Evolutionary conservation across 2,888 invertebrate species (phyloP).

Genomic region (Cosmia pyralina): DNA sequence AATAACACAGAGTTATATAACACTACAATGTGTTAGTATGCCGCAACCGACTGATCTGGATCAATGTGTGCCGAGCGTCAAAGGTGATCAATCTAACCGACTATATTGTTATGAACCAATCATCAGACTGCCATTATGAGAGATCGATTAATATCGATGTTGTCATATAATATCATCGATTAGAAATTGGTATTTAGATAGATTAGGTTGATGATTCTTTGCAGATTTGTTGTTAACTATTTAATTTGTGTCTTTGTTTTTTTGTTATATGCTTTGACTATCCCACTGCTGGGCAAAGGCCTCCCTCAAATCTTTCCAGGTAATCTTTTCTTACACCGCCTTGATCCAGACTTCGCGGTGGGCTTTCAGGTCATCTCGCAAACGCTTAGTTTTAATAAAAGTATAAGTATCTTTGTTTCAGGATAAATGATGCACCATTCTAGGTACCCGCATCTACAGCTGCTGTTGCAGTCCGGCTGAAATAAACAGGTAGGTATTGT

Average conservation of each 20-base stretch:
- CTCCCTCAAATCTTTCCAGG: background rate
- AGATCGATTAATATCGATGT: slow-evolving; percentile 44
- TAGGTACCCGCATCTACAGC: background rate
- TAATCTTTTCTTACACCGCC: background rate
- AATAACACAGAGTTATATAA: slow-evolving; percentile 36
- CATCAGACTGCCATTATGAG: slow-evolving; percentile 19
- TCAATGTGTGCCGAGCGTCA: slow-evolving; percentile 48
- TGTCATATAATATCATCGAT: background rate
- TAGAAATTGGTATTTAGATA: background rate
- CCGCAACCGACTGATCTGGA: slow-evolving; percentile 41
- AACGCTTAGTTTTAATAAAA: background rate
- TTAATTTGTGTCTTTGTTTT: too few species aligned
- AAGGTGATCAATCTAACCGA: slow-evolving; percentile 22
- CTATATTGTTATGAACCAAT: slow-evolving; percentile 38
- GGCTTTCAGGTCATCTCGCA: too few species aligned
- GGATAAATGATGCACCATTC: background rate
- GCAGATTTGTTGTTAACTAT: background rate
- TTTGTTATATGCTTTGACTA: too few species aligned
- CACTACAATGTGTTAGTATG: slow-evolving; percentile 11
- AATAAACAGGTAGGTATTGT: background rate
- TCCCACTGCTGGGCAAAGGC: background rate
- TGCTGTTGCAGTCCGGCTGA: background rate
- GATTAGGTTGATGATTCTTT: background rate
- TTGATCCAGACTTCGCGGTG: background rate
- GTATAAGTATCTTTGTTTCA: background rate